Base-by-base conservation (phyloP, 2,797 vertebrate species). In the Sebastolobus alascanus region DNA sequence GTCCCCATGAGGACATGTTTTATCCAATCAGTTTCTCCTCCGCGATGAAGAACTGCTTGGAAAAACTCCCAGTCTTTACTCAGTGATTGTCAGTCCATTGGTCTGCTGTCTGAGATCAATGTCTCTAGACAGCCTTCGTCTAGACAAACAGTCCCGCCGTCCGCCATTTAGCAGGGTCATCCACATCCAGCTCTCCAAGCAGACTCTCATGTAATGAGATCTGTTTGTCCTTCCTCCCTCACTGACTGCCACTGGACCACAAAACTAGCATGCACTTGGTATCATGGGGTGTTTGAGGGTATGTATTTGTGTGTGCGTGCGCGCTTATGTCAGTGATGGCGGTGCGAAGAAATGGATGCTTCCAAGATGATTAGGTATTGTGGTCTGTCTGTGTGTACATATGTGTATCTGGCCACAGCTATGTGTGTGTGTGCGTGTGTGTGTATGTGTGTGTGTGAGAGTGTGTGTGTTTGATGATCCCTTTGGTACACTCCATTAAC, bases 21-120 rank as follows among this genome's bases (percentile, higher is more conserved):
- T 29, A 72, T 73, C 12, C n/a, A 46, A 65, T 38, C 31, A 52
- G 22, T 74, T 79, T 60, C 37, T 69, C 35, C n/a, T 71, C 12
- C 3, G 72, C 63, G 64, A 77, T 85, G 22, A 80, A 68, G 25
- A 75, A 67, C 67, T 65, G 61, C 59, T 77, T 70, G 61, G 52
- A 78, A 90, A 83, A 74, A 50, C 25, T 76, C 64, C 33, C 18
- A 43, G 29, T 68, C 22, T 65, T 80, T 31, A 40, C 60, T 88
- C 75, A 43, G 71, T 87, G 85, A 79, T 72, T 83, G 81, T 87
- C 80, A 81, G 78, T 77, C 68, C 70, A 25, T 75, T 66, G 64
- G 69, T 90, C 80, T 80, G 75, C 64, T 85, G 87, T 86, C 71
- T 84, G 69, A 80, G 74, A 88, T 90, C 89, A 88, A 86, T 90